Base-by-base conservation (phyloP, 1,140 invertebrate species). In the Brachystomella parvula region DNA sequence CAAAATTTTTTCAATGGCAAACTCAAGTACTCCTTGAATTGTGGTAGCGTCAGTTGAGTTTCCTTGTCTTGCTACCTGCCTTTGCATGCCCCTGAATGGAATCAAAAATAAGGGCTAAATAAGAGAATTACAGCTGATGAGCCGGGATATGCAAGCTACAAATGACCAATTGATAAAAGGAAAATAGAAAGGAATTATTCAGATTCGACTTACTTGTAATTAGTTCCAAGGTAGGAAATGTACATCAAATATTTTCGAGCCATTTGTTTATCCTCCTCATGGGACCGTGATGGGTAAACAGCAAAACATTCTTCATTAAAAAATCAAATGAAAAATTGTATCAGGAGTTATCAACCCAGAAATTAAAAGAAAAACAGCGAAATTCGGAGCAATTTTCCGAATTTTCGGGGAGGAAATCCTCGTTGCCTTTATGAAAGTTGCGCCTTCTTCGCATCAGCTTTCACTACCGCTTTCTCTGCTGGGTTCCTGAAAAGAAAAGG, bases 171-270 rank as follows among this genome's bases (percentile, higher is more conserved):
- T n/a, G 21, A 39, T 56, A 24, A 29, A 63, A 26, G 19, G 24
- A 19, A 12, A 15, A 30, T 35, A 44, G 26, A 53, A 6, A 12
- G 15, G 6, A 21, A 31, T 12, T 53, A 47, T 26, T 21, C 28
- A 26, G 2, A n/a, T 39, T 17, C 24, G 3, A 63, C 29, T 67
- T 69, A 72, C 71, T 44, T 56, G 56, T 72, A 72, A 47, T 65
- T 57, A 21, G 71, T 72, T 47, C 71, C 71, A 26, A 72, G 33
- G 57, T 69, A 72, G 15, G 71, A 72, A 61, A 69, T 67, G 44
- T 65, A 72, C 1, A 72, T 17, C 9, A 69, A 32, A 15, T 65
- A 29, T 29, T 56, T 58, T 61, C 28, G 30, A 44, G 26, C n/a
- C 60, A 62, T 62, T 26, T n/a, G n/a, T n/a, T n/a, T n/a, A n/a